These are phyloP conservation scores for Heteromurus nitidus DNA, from an alignment of 2,888 invertebrate species.

Conservation along the genomic window DNA sequence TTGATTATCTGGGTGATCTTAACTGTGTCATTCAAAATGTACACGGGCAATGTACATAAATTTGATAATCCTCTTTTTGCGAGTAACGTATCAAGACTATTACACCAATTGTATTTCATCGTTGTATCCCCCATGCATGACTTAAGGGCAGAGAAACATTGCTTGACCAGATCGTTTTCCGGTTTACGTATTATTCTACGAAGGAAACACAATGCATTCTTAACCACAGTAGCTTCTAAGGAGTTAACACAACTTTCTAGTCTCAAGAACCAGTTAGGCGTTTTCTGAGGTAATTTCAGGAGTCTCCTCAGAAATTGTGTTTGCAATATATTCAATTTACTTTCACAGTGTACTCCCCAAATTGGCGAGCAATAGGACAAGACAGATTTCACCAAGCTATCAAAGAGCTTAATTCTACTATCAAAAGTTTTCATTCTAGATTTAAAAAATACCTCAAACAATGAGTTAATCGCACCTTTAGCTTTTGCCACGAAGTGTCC, in stretches of 20 bases:
- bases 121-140: background rate
- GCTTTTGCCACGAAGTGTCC: conserved; percentile 20
- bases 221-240: background rate
- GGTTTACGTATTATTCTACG: background rate
- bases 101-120: background rate
- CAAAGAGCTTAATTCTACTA: background rate
- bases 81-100: background rate
- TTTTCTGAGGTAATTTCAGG: background rate
- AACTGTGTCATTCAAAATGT: background rate
- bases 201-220: background rate
- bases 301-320: background rate
- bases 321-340: conserved; percentile 7
- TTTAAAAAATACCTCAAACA: background rate
- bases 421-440: background rate
- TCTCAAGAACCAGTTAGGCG: conserved; percentile 5
- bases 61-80: background rate
- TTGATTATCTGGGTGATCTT: background rate
- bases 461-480: background rate
- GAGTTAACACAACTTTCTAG: background rate
- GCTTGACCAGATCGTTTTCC: background rate
- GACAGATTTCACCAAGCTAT: conserved; percentile 6
- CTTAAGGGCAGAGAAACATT: background rate
- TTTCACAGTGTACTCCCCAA: background rate
- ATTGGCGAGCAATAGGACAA: conserved; percentile 8
- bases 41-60: background rate